Base-by-base conservation (phyloP, 2,888 invertebrate genomes). In the Penaeus monodon region DNA sequence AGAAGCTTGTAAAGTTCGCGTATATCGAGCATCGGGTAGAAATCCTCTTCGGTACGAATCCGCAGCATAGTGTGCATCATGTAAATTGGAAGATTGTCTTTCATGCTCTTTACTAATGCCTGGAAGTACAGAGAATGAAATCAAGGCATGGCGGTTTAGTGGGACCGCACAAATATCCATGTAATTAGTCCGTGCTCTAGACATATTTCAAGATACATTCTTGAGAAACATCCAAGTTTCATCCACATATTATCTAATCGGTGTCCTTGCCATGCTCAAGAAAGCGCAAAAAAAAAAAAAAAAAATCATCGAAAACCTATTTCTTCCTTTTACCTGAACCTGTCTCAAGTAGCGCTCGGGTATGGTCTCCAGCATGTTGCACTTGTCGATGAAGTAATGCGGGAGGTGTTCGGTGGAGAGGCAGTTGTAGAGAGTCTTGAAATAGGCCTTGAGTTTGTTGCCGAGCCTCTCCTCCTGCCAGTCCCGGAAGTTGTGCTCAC, bases 391-490 rank as follows among this genome's bases (percentile, higher is more conserved):
- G 92, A 97, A 97, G 91, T 95, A 97, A 92, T 96, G 95, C 3
- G 94, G 94, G 84, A 96, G 93, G 74, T 93, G 93, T 78, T 94
- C 94, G 89, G 93, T 94, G 27, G 94, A 94, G 90, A 97, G 93
- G 81, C 94, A 93, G 1, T 93, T 92, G 91, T 95, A 95, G 88
- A 97, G 94, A 24, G 94, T 94, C 80, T 93, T 93, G 14, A 97
- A 93, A 90, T 96, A 94, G 20, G 94, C 92, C 78, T 95, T 92
- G 24, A 96, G 91, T 44, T 94, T 94, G 91, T 94, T 94, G 4
- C 96, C 97, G 2, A 96, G 93, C 81, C 95, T 93, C 91, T 95
- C 95, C 91, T 96, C 96, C 0, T 95, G 94, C 96, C 96, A 96
- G 88, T 94, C 94, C 0, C 94, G 94, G 90, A 94, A 95, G 91